These are phyloP conservation scores for Battus philenor DNA, from an alignment of 1,140 invertebrate genomes.

Conservation along the genomic window DNA sequence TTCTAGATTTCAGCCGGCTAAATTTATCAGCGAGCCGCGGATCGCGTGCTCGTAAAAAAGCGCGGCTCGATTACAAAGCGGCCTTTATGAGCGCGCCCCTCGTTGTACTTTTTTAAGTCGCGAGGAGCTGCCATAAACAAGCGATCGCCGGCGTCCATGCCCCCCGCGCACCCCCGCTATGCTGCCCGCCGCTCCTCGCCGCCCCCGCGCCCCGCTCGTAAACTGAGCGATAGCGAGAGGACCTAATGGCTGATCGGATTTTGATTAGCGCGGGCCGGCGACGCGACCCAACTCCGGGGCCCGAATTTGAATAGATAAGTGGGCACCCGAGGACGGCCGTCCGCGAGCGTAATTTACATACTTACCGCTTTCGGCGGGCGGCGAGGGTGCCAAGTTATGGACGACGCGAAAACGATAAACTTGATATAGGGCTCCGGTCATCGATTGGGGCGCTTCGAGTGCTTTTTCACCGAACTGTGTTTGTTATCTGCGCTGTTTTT, in stretches of 20 bases:
- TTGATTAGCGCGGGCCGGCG: constrained; percentile 72
- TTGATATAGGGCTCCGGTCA: constrained; percentile 69
- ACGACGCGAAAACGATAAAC: constrained; percentile 68
- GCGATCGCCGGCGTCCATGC: constrained; percentile 59
- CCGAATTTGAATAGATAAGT: constrained; percentile 75
- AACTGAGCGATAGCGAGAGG: constrained; percentile 71
- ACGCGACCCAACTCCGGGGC: constrained; percentile 52
- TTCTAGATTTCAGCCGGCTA: constrained; percentile 49
- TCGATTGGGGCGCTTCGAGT: constrained; percentile 50
- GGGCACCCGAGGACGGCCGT: constrained; percentile 60
- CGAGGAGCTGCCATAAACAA: constrained; percentile 58
- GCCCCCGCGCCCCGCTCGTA: constrained; percentile 49
- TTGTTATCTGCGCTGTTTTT: constrained; percentile 54
- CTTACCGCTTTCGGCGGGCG: constrained; percentile 69
- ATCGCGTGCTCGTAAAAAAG: constrained; percentile 62
- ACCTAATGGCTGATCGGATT: constrained; percentile 75
- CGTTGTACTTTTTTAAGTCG: constrained; percentile 59
- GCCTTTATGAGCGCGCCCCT: constrained; percentile 46
- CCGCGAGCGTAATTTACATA: constrained; percentile 73
- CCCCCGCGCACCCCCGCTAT: too few relatives aligned
- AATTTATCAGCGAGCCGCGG: constrained; percentile 58
- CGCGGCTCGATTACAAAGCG: constrained; percentile 65
- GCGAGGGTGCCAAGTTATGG: constrained; percentile 66
- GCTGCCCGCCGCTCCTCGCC: constrained; percentile 27
- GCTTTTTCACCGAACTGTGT: constrained; percentile 56